A percentile compares a stretch with the other conserved stretches of the same genome.
Evolutionary conservation across 2,113 vertebrate genomes (phyloP).

Genomic region (Baryphthengus martii): DNA sequence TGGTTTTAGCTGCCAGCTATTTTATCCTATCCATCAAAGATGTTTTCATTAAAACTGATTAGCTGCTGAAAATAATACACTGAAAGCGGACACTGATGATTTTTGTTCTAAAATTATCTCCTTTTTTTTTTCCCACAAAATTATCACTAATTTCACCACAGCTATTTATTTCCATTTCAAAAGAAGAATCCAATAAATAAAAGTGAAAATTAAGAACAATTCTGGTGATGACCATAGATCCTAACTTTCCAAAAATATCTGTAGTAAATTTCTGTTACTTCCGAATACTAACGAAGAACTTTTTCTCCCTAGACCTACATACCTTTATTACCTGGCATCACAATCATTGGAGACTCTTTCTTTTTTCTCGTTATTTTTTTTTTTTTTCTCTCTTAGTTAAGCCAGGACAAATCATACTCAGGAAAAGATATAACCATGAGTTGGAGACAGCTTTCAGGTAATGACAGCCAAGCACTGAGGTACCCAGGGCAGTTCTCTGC

Average conservation of each 20-base stretch:
- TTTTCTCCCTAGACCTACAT: background rate
- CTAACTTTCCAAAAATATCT: background rate
- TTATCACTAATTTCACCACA: background rate
- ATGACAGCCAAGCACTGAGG: fast-evolving
- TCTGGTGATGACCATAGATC: background rate
- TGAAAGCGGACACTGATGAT: background rate
- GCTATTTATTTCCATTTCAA: background rate
- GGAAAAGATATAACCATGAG: background rate
- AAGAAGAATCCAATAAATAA: background rate
- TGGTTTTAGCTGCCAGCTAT: background rate
- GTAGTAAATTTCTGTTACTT: background rate
- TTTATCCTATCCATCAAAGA: background rate
- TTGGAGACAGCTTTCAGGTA: background rate
- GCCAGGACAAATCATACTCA: background rate
- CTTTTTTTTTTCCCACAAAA: background rate
- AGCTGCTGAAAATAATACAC: background rate
- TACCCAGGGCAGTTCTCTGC: background rate
- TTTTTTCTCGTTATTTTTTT: too few species aligned
- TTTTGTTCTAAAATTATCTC: background rate
- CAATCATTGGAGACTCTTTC: background rate
- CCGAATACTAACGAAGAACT: background rate
- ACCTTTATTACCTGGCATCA: background rate
- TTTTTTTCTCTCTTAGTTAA: fast-evolving
- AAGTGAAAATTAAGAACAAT: background rate
- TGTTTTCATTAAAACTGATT: constrained; percentile 15